Percentiles rank a stretch among this genome's conserved stretches.
These are phyloP conservation scores for Priapulus caudatus DNA, from an alignment of 2,888 invertebrate species.

Conservation along the genomic window DNA sequence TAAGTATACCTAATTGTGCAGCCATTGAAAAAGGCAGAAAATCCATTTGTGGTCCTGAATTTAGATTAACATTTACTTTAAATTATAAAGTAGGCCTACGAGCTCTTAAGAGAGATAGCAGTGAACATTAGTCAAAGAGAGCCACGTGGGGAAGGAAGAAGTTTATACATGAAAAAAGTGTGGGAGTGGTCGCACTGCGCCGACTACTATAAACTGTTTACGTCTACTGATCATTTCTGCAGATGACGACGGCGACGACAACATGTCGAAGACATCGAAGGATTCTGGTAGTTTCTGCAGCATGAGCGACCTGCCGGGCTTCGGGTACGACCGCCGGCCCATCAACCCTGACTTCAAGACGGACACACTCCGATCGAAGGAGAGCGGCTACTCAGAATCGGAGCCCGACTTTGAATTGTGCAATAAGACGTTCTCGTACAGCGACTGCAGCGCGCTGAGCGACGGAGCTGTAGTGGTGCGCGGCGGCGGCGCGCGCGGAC, in stretches of 20 bases:
- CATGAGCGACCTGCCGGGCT: background rate
- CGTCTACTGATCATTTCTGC: too few species aligned
- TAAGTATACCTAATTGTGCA: too few species aligned
- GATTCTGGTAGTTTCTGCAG: slow-evolving; percentile 1
- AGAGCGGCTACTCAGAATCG: slow-evolving; percentile 1
- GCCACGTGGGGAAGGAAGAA: too few species aligned
- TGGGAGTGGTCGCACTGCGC: too few species aligned
- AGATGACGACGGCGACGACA: background rate
- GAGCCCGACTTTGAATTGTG: background rate
- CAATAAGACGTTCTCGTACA: background rate
- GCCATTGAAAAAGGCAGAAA: too few species aligned
- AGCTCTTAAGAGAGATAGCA: too few species aligned
- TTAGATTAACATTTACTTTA: too few species aligned
- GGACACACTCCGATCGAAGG: slow-evolving; percentile 1
- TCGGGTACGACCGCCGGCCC: background rate
- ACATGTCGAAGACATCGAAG: background rate
- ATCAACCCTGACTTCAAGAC: background rate
- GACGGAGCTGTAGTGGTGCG: background rate
- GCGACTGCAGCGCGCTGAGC: background rate
- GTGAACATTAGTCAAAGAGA: too few species aligned
- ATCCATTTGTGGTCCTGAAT: too few species aligned
- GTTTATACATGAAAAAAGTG: too few species aligned
- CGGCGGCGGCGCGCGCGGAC: background rate
- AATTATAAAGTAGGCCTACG: too few species aligned
- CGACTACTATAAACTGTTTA: too few species aligned